Percentiles rank a stretch among this genome's conserved stretches.
Evolutionary conservation across 2,113 vertebrate genomes (phyloP).

Genomic region (Myrmophylax atrothorax): DNA sequence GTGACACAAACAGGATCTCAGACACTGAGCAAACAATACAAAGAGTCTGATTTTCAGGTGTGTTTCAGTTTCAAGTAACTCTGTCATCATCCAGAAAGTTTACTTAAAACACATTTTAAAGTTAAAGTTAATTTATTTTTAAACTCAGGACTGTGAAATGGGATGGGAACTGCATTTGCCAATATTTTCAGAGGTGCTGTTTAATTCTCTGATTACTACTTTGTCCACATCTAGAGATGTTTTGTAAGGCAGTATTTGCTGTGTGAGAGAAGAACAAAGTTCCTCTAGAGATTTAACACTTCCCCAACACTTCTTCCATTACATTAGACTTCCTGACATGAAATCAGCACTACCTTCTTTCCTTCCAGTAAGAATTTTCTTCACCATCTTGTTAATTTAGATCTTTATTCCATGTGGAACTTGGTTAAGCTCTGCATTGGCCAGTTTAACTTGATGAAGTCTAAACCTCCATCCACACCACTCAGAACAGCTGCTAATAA

Average conservation of each 20-base stretch:
- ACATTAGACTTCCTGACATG: not conserved
- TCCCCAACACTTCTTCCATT: not conserved
- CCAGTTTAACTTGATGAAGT: not conserved
- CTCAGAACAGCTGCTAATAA: not conserved
- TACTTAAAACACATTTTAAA: not conserved
- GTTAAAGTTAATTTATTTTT: not conserved
- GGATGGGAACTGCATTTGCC: not conserved
- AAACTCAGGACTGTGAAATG: not conserved
- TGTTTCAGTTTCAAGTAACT: not conserved
- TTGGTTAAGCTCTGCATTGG: not conserved
- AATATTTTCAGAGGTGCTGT: not conserved
- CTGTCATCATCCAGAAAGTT: not conserved
- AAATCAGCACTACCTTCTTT: not conserved
- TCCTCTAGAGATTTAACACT: not conserved
- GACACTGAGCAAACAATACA: not conserved
- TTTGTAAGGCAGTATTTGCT: not conserved
- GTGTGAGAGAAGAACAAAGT: not conserved
- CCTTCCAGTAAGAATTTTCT: not conserved
- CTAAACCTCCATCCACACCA: not conserved
- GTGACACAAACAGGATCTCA: not conserved
- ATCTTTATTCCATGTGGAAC: not conserved
- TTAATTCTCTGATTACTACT: not conserved
- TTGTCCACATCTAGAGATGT: not conserved
- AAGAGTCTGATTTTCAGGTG: not conserved
- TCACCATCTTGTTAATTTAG: not conserved